Evolutionary conservation across 2,888 invertebrate species (phyloP), one percentile per base, ranked within the genome.

Genomic region (Phaonia tiefii): DNA sequence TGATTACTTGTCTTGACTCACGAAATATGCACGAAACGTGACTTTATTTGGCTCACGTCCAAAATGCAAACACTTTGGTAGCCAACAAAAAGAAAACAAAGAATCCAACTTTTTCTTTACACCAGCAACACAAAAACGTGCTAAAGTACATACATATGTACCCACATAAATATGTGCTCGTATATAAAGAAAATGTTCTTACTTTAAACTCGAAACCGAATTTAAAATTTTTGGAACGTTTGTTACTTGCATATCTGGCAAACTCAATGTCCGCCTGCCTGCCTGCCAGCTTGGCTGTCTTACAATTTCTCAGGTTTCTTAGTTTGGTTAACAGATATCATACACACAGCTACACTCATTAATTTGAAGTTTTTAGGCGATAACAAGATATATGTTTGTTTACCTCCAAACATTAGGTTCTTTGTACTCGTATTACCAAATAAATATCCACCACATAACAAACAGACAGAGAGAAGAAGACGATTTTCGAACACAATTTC

Each of bases 1-100:
- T 80, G 80, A 80, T 80, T 80, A 80, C 80, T 80, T 77, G 80
- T 80, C 80, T 77, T 69, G 66, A 69, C 49, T 80, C 80, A 80
- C 80, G 80, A 80, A 73, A 69, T 80, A 70, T 80, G 44, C 51
- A 80, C 10, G 58, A 80, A 80, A 74, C 80, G 80, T 80, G 80
- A 80, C 80, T 80, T 70, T 71, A 77, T 74, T 70, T 77, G 77
- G 80, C 80, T 80, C 80, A 80, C 76, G 80, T 80, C 65, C 25
- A 37, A 66, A 25, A 54, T 42, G 17, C n/a, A 49, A 60, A 73
- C 69, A 60, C 49, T 37, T 49, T 31, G 46, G 46, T 13, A 51
- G 7, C 37, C 56, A 31, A 31, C 3, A 31, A 31, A 31, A 31
- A 31, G 31, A 5, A 31, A 31, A 3, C 3, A 31, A 3, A 31